Base-by-base conservation (phyloP, 2,888 invertebrate species). In the Pristionchus fissidentatus region DNA sequence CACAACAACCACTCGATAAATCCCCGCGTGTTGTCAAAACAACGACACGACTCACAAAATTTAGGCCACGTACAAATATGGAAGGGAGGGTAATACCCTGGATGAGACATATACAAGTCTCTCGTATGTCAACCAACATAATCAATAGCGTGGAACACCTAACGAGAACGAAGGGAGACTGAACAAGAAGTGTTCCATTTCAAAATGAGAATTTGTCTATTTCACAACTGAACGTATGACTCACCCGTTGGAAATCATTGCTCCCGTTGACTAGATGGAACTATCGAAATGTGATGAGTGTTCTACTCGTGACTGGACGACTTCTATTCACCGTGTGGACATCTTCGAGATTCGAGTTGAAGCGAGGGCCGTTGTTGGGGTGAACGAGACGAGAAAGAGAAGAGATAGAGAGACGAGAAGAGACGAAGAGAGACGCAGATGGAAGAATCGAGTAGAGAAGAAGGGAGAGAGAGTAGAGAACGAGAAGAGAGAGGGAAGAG, bases 161-260 rank as follows among this genome's bases (percentile, higher is more conserved):
- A 62, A 62, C 62, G 22, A 5, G 35, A 19, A 35, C n/a, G 35
- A 62, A 57, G 7, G 19, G 62, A 4, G 62, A 19, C 62, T 29
- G 35, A 62, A 35, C 35, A 35, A 8, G n/a, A 32, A 26, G 3
- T n/a, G n/a, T n/a, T n/a, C 19, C 1, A 62, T 62, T 62, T n/a
- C 15, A 32, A 10, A 62, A 62, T 62, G 62, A 19, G 35, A 62
- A 62, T 35, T 62, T 35, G 62, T 62, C 62, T 19, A 32, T 62
- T 35, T 22, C 26, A 35, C 35, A 19, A 35, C 62, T 35, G 35
- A 62, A 35, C 35, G 35, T 35, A 13, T 62, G 62, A 62, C 62
- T 62, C 62, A 62, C 62, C 62, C 62, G 62, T 62, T 62, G 62
- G n/a, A 26, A 32, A 62, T 62, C 62, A 62, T 62, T 62, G 62